Conservation (phyloP, 2,797 vertebrate genomes). For the Tinamus major region DNA sequence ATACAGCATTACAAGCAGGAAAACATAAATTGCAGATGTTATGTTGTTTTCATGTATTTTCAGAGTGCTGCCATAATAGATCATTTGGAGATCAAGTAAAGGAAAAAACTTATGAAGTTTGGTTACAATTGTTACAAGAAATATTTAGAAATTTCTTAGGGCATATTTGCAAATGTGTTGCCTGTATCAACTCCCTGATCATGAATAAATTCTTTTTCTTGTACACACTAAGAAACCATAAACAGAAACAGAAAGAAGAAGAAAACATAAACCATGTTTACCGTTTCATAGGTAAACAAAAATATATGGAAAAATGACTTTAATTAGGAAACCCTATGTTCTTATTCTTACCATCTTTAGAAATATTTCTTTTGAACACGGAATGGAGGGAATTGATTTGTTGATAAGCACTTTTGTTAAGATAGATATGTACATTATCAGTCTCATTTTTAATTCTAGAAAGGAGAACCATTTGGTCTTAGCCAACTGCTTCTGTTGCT, state of each 20-base stretch:
- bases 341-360: not conserved
- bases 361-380: not conserved
- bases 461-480: not conserved
- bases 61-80: constrained; percentile 25
- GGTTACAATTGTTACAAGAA: not conserved
- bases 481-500: not conserved
- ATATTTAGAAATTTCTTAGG: not conserved
- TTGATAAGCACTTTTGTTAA: not conserved
- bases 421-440: not conserved
- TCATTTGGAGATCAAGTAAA: constrained; percentile 17
- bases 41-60: constrained; percentile 8
- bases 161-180: not conserved
- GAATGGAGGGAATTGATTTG: not conserved
- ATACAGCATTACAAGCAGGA: constrained; percentile 27
- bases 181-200: not conserved
- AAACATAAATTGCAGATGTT: not conserved
- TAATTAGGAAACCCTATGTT: not conserved
- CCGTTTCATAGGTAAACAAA: not conserved
- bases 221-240: not conserved
- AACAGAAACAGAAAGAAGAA: no score
- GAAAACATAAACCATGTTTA: no score
- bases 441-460: not conserved
- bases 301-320: not conserved
- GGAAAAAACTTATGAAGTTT: not conserved
- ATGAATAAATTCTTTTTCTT: not conserved